These are phyloP conservation scores for Conus betulinus DNA, from an alignment of 1,140 invertebrate genomes.

Conservation along the genomic window DNA sequence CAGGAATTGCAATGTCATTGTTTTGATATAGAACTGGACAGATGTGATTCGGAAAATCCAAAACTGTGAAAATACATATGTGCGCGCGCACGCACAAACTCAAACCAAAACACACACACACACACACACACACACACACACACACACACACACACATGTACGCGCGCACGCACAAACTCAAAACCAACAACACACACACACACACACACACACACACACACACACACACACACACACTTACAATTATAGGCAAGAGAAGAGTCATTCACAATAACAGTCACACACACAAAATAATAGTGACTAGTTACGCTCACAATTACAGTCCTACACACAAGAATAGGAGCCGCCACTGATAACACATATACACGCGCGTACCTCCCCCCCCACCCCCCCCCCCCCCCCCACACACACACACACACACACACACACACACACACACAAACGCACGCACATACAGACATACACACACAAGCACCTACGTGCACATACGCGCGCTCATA, in stretches of 20 bases:
- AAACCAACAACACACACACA: not conserved
- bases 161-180: not conserved
- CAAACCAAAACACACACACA: too few relatives aligned
- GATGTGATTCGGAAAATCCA: too few relatives aligned
- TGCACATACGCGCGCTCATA: not conserved
- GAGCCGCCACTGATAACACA: not conserved
- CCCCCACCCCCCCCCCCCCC: too few relatives aligned
- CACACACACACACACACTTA: not conserved
- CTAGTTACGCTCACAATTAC: not conserved
- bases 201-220: not conserved
- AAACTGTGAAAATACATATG: too few relatives aligned
- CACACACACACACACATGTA: not conserved
- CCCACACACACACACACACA: slow-evolving; percentile 14
- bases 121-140: not conserved
- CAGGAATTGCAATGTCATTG: too few relatives aligned
- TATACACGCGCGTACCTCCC: too few relatives aligned
- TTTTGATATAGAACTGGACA: too few relatives aligned
- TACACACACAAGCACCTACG: not conserved
- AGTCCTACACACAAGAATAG: not conserved
- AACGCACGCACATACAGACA: not conserved
- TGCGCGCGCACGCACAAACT: too few relatives aligned
- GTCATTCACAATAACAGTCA: not conserved
- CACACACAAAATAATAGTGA: too few relatives aligned
- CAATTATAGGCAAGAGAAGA: not conserved
- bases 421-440: slow-evolving; percentile 1